phyloP scores from a whole-genome alignment of 2,888 invertebrate species.

The Azorinus chamasolen region DNA sequence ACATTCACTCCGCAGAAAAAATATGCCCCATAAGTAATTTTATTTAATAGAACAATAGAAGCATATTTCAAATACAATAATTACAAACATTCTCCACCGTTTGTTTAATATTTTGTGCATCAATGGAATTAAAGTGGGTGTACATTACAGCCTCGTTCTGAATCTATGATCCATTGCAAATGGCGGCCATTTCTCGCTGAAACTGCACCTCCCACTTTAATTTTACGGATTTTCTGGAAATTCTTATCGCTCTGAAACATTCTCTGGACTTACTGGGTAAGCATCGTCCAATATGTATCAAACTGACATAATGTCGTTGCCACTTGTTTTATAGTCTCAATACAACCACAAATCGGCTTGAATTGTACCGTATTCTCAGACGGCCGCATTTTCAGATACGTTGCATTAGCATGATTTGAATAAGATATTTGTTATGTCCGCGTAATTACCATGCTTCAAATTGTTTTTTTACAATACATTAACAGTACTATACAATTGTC shows the following conservation, averaged over 20 bases:
- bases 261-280: too few species aligned
- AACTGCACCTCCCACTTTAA: conserved; percentile 70
- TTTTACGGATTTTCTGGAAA: conserved; percentile 25
- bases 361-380: too few species aligned
- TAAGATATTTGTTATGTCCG: too few species aligned
- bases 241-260: background rate
- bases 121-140: conserved; percentile 69
- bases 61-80: background rate
- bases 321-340: too few species aligned
- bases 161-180: conserved; percentile 72
- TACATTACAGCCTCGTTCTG: conserved; percentile 75
- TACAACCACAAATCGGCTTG: too few species aligned
- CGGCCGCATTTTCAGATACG: too few species aligned
- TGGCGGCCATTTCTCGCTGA: conserved; percentile 80
- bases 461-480: too few species aligned
- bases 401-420: too few species aligned
- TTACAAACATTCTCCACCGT: background rate
- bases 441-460: too few species aligned
- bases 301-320: too few species aligned
- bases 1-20: conserved; percentile 55
- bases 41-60: background rate
- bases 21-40: background rate
- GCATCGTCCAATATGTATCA: too few species aligned
- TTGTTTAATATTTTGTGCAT: conserved; percentile 1
- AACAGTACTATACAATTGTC: too few species aligned